Conservation (phyloP, 92 coral and sea anemone genomes). For the Virgularia gustaviana region DNA sequence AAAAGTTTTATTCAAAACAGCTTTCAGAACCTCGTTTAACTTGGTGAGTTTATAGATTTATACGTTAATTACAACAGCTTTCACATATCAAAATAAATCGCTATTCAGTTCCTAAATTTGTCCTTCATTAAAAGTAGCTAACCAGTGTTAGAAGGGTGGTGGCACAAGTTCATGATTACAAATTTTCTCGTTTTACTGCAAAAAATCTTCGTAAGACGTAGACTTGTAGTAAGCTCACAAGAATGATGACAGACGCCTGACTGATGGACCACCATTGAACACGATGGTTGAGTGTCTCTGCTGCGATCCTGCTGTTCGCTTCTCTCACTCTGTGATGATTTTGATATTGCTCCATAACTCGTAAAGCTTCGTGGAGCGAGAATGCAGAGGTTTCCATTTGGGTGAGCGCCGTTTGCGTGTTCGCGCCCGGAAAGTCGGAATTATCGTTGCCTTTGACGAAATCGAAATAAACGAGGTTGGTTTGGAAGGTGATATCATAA, state of each 20-base stretch:
- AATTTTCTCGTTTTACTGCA: constrained; percentile 52
- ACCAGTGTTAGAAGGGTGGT: no score
- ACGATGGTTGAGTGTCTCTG: constrained; percentile 61
- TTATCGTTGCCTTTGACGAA: constrained; percentile 70
- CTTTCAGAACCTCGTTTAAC: no score
- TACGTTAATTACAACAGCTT: no score
- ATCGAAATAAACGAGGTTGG: constrained; percentile 93
- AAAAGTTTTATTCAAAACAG: no score
- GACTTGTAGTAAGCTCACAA: constrained; percentile 74
- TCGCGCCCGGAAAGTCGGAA: constrained; percentile 45
- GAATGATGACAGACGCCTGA: constrained; percentile 67
- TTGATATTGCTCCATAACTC: constrained; percentile 82
- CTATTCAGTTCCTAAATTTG: no score
- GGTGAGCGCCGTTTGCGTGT: constrained; percentile 69
- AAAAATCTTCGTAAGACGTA: constrained; percentile 80
- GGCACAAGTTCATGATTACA: constrained; percentile 2
- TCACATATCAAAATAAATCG: no score
- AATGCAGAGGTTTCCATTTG: constrained; percentile 76
- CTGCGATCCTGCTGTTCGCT: constrained; percentile 92
- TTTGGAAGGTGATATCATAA: constrained; percentile 83
- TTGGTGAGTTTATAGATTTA: no score
- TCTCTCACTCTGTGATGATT: constrained; percentile 89
- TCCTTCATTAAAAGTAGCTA: no score
- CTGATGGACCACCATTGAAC: constrained; percentile 98
- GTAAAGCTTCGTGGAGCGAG: constrained; percentile 78